These are phyloP conservation scores for Dynastes hyllus DNA, from an alignment of 2,888 invertebrate genomes.

Conservation along the genomic window DNA sequence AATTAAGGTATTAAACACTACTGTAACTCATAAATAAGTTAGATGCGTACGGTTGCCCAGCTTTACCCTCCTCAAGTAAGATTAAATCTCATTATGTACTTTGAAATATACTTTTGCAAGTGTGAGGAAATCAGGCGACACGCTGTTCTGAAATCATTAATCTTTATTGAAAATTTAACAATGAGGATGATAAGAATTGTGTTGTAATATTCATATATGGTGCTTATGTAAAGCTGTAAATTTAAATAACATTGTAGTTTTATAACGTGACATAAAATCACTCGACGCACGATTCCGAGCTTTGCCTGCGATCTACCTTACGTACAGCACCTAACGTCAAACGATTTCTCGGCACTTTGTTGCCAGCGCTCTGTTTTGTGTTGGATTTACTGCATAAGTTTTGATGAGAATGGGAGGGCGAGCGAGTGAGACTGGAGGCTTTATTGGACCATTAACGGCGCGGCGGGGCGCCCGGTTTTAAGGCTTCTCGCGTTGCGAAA, in stretches of 20 bases:
- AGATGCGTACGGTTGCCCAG: no score
- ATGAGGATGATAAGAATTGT: constrained; percentile 15
- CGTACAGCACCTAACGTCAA: constrained; percentile 15
- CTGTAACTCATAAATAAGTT: no score
- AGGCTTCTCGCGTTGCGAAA: constrained; percentile 33
- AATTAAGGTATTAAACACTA: no score
- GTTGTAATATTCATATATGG: constrained; percentile 18
- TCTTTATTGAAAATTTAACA: neutral
- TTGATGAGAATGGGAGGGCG: constrained; percentile 48
- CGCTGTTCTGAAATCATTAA: no score
- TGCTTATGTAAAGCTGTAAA: constrained; percentile 24
- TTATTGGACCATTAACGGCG: constrained; percentile 49
- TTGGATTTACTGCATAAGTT: constrained; percentile 50
- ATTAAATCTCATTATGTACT: no score
- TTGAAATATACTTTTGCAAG: no score
- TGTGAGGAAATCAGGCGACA: no score
- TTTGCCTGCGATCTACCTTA: neutral
- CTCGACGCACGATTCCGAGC: neutral
- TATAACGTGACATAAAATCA: constrained; percentile 27
- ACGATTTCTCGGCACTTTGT: constrained; percentile 32
- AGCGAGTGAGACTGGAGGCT: constrained; percentile 32
- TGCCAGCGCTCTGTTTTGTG: constrained; percentile 32
- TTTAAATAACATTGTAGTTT: constrained; percentile 44
- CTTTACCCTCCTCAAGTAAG: no score
- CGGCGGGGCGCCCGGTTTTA: constrained; percentile 33